These are phyloP conservation scores for Tachyglossus aculeatus DNA, from an alignment of 2,797 vertebrate genomes.

Conservation along the genomic window DNA sequence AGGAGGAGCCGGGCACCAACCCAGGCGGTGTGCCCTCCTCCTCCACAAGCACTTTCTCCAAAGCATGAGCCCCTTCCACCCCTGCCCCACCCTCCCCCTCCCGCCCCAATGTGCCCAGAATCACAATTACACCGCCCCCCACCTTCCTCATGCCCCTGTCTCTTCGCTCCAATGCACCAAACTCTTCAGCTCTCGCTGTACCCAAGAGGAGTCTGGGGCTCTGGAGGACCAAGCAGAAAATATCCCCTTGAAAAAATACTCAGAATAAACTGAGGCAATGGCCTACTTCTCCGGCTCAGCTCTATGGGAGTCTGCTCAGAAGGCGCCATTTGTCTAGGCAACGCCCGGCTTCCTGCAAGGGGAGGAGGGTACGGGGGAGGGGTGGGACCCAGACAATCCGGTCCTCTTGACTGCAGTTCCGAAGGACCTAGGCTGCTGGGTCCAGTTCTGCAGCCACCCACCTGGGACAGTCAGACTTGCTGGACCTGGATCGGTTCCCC, in stretches of 20 bases:
- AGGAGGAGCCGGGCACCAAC: conserved; percentile 88
- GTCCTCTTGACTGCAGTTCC: not conserved
- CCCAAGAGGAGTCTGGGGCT: too few species aligned
- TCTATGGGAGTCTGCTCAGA: not conserved
- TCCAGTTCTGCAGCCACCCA: too few species aligned
- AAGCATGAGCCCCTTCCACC: conserved; percentile 83
- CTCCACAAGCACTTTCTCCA: conserved; percentile 91
- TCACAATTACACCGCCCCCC: not conserved
- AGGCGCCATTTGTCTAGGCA: too few species aligned
- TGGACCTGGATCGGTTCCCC: too few species aligned
- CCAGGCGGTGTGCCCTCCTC: conserved; percentile 87
- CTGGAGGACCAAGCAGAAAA: too few species aligned
- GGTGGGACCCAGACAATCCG: not conserved
- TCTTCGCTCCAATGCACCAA: not conserved
- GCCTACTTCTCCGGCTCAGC: not conserved
- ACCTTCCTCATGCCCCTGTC: not conserved
- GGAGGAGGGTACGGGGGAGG: not conserved
- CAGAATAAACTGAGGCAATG: too few species aligned
- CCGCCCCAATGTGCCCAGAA: conserved; percentile 49
- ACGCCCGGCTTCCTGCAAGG: not conserved
- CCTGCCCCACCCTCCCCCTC: conserved; percentile 68
- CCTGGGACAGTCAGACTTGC: not conserved
- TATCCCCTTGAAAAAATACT: too few species aligned
- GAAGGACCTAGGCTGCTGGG: not conserved
- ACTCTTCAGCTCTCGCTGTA: too few species aligned